Conservation (phyloP, 2,113 vertebrate species). For the Oreochromis niloticus region DNA sequence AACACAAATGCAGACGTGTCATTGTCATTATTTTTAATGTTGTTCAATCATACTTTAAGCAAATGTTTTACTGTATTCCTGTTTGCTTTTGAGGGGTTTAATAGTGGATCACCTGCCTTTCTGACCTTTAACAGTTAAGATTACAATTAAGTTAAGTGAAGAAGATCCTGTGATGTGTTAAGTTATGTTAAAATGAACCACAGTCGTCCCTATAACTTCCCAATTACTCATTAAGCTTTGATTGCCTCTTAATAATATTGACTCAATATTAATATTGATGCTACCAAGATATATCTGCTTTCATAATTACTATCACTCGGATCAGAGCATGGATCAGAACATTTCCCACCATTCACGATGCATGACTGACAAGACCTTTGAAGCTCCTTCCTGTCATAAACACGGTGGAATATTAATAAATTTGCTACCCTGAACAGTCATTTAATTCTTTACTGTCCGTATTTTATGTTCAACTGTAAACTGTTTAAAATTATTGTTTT, state of each 20-base stretch:
- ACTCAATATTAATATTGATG: not conserved
- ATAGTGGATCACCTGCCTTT: not conserved
- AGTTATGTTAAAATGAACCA: not conserved
- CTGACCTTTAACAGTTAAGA: not conserved
- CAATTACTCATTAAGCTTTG: not conserved
- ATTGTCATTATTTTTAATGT: not conserved
- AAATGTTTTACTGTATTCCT: not conserved
- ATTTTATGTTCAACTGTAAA: not conserved
- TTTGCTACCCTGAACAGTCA: not conserved
- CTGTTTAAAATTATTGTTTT: not conserved
- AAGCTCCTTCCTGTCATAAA: not conserved
- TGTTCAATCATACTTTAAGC: not conserved
- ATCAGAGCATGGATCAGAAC: slow-evolving; percentile 1
- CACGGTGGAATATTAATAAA: slow-evolving; percentile 22
- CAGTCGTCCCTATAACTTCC: not conserved
- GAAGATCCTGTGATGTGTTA: not conserved
- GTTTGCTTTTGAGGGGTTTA: not conserved
- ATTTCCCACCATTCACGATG: not conserved
- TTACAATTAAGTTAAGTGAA: not conserved
- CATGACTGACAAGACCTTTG: not conserved
- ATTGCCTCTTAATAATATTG: not conserved
- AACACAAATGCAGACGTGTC: not conserved
- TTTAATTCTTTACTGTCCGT: not conserved
- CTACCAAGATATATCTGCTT: not conserved
- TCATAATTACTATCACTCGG: not conserved